Conservation (phyloP, 2,888 invertebrate species). For the Cabera pusaria region DNA sequence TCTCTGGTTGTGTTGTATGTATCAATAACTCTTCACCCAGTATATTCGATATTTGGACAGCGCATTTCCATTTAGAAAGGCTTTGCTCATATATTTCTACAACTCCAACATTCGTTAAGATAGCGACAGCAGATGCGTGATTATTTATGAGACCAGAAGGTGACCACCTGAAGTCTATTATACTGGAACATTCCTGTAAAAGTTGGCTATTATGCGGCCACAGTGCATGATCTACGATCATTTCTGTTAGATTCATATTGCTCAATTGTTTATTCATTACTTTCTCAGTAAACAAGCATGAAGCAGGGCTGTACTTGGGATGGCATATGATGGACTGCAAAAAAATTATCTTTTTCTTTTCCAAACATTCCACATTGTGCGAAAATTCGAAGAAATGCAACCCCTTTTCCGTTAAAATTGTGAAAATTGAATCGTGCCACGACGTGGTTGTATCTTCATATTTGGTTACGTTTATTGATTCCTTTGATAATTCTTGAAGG, state of each 20-base stretch:
- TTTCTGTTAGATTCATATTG: constrained; percentile 57
- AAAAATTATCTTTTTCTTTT: constrained; percentile 57
- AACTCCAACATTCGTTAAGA: constrained; percentile 64
- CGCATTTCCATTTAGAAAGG: constrained; percentile 42
- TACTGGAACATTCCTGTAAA: constrained; percentile 51
- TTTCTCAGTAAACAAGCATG: constrained; percentile 43
- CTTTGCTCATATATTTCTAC: constrained; percentile 48
- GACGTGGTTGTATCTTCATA: constrained; percentile 46
- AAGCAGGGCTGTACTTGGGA: constrained; percentile 52
- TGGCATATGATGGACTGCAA: constrained; percentile 44
- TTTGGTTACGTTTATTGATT: constrained; percentile 47
- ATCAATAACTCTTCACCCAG: constrained; percentile 35
- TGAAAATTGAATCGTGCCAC: constrained; percentile 54
- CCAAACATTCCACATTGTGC: constrained; percentile 52
- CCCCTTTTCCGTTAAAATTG: constrained; percentile 55
- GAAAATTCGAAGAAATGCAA: constrained; percentile 54
- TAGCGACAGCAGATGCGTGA: constrained; percentile 48
- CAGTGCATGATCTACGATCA: constrained; percentile 58
- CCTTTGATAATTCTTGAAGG: constrained; percentile 54
- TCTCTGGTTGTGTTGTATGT: constrained; percentile 25
- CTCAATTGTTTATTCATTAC: constrained; percentile 43
- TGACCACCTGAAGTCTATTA: constrained; percentile 56
- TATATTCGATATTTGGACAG: constrained; percentile 49
- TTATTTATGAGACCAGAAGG: constrained; percentile 47
- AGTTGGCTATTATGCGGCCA: constrained; percentile 63